phyloP scores from a whole-genome alignment of 1,140 invertebrate species.

The Aphelinus certus region DNA sequence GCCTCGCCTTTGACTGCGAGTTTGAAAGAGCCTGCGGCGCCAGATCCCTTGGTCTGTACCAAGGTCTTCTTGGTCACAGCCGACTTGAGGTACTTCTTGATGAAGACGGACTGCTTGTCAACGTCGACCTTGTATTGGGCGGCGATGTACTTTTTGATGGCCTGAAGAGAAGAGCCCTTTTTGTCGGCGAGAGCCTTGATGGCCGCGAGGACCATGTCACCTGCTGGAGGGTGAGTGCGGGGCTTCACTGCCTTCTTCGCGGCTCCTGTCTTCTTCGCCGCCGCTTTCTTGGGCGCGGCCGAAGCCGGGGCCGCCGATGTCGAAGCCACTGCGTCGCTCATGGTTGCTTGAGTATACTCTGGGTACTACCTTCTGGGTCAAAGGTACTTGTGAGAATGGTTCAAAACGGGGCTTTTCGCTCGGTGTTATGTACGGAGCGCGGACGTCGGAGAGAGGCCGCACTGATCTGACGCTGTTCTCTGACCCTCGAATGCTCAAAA shows the following conservation, averaged over 20 bases:
- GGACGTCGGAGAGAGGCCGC: too few species aligned
- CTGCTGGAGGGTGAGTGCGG: constrained; percentile 63
- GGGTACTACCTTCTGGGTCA: too few species aligned
- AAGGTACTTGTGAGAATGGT: too few species aligned
- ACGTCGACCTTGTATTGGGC: too few species aligned
- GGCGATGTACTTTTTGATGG: too few species aligned
- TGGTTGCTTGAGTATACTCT: not conserved
- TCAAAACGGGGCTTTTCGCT: too few species aligned
- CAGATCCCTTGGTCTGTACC: constrained; percentile 70
- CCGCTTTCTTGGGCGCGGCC: constrained; percentile 21
- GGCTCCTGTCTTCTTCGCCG: constrained; percentile 55
- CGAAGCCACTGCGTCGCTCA: constrained; percentile 11
- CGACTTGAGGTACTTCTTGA: constrained; percentile 57
- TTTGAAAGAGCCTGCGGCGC: constrained; percentile 55
- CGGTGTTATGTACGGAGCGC: too few species aligned
- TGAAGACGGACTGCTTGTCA: too few species aligned
- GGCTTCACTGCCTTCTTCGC: constrained; percentile 61
- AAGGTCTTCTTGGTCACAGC: constrained; percentile 68
- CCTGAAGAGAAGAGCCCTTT: too few species aligned
- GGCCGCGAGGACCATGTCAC: constrained; percentile 69
- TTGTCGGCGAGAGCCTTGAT: constrained; percentile 67
- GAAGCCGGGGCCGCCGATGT: not conserved
- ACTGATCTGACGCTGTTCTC: too few species aligned
- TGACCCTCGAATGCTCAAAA: too few species aligned
- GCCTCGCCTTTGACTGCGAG: constrained; percentile 44